Conservation (phyloP, 2,797 vertebrate species). For the Etheostoma nigrum region DNA sequence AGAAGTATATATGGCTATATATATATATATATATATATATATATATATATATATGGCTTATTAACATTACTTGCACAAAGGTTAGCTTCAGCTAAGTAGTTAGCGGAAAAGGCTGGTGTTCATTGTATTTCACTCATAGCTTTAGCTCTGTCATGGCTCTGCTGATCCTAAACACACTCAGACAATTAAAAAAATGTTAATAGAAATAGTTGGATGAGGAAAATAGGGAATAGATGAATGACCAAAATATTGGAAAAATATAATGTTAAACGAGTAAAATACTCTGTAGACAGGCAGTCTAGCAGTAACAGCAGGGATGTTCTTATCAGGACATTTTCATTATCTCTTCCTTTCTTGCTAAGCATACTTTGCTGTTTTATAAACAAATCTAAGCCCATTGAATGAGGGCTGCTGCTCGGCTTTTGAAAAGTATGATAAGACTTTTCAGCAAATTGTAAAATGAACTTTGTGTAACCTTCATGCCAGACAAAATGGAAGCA, state of each 20-base stretch:
- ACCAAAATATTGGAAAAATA: background rate
- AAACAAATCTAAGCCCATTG: conserved; percentile 49
- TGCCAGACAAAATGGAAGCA: conserved; percentile 55
- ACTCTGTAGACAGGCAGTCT: conserved; percentile 6
- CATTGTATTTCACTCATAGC: background rate
- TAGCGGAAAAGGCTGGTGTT: background rate
- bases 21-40: background rate
- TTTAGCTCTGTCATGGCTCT: background rate
- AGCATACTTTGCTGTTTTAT: conserved; percentile 57
- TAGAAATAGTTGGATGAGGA: background rate
- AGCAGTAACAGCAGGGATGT: conserved; percentile 21
- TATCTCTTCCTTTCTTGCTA: conserved; percentile 50
- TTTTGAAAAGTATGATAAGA: conserved; percentile 31
- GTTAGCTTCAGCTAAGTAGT: background rate
- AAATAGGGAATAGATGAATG: background rate
- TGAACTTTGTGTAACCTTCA: conserved; percentile 57
- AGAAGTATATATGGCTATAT: background rate
- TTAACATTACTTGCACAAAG: background rate
- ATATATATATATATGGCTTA: background rate
- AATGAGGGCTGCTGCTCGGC: conserved; percentile 29
- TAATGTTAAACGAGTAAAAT: background rate
- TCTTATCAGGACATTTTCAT: conserved; percentile 59
- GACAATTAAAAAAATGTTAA: background rate
- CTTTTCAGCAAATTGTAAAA: conserved; percentile 31
- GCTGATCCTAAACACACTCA: background rate